A percentile compares a stretch with the other conserved stretches of the same genome.
Conservation (phyloP, 2,888 invertebrate species). For the Polydrusus pterygomalis region DNA sequence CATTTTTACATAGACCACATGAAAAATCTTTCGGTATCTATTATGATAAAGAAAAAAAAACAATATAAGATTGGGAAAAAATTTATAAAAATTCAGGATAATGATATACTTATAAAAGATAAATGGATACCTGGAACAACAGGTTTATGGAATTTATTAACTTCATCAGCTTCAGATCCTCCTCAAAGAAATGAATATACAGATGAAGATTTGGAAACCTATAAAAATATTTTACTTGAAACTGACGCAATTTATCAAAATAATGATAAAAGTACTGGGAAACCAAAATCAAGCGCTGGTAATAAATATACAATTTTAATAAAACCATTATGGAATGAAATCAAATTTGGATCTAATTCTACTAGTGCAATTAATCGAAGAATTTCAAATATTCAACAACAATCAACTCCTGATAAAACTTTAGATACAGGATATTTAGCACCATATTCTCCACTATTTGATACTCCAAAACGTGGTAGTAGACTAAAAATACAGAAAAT, state of each 20-base stretch:
- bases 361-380: too few relatives aligned
- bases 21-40: neutral
- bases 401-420: neutral
- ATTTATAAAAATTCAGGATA: neutral
- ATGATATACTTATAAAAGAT: neutral
- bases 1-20: neutral
- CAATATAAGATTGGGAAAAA: neutral
- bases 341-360: neutral
- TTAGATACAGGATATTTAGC: neutral
- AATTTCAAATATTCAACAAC: neutral
- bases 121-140: neutral
- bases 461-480: neutral
- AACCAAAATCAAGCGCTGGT: neutral
- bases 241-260: neutral
- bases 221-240: too few relatives aligned
- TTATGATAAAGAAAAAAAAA: neutral
- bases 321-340: neutral
- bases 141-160: too few relatives aligned
- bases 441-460: slow-evolving; percentile 10
- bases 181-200: too few relatives aligned
- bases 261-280: neutral
- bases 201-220: too few relatives aligned
- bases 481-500: neutral
- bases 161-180: too few relatives aligned
- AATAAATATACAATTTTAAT: neutral